Base-by-base conservation (phyloP, 2,113 vertebrate species). In the Sinocyclocheilus anshuiensis region DNA sequence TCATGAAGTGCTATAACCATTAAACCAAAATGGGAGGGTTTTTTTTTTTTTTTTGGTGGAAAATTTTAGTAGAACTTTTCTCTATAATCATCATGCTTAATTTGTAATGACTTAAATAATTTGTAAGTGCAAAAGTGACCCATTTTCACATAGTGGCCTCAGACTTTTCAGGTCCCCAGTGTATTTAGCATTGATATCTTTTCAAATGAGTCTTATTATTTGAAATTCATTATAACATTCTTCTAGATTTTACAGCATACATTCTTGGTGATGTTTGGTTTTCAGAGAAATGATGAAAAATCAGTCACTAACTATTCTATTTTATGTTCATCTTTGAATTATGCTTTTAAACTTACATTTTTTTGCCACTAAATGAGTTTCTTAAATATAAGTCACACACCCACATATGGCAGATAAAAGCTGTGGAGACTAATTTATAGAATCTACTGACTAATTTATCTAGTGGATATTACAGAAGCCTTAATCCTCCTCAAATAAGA, bases 401-500 rank as follows among this genome's bases (percentile, higher is more conserved):
- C 77, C 10, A 61, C 22, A 65, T 24, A 18, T 48, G 15, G 26
- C 11, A 42, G 12, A 61, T 80, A 9, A 74, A 42, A 42, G 69
- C 71, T 22, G 16, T 36, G 9, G 26, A 33, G 39, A 45, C n/a
- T 29, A 5, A 81, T 45, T 81, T 67, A 81, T 48, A 20, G 59
- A 15, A 22, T 9, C 12, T 80, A 61, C 6, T 63, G 55, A 61
- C 11, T 42, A 42, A 80, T 61, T 80, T 42, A 42, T 79, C 5
- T 20, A 36, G 48, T 50, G 45, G 18, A 57, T 79, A 22, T 79
- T 39, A 61, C n/a, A 79, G 42, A 75, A 48, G 72, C 55, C 77
- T 39, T 4, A 79, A 81, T 26, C 22, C 39, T 45, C 1, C 39
- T 65, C 7, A 48, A 65, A 65, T 13, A 48, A 24, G n/a, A 29